phyloP scores from a whole-genome alignment of 1,140 invertebrate species.

The Listronotus bonariensis region DNA sequence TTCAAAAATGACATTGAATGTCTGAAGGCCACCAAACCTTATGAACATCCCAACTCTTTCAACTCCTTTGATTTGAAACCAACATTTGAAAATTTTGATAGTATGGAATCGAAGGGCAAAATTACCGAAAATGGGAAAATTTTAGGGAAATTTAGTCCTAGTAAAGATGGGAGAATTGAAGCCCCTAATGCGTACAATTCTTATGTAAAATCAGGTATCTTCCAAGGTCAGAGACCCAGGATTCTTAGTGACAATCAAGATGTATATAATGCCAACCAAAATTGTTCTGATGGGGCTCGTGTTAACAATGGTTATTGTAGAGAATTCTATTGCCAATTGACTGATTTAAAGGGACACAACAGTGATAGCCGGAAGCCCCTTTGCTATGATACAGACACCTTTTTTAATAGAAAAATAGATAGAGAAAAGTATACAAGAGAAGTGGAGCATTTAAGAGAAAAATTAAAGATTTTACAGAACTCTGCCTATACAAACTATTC shows the following conservation, averaged over 20 bases:
- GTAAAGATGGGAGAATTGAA: slow-evolving; percentile 1
- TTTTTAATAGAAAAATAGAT: slow-evolving; percentile 48
- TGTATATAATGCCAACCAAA: slow-evolving; percentile 22
- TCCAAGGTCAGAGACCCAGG: slow-evolving; percentile 3
- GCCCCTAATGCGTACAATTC: background rate
- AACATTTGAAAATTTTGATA: slow-evolving; percentile 33
- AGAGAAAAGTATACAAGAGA: slow-evolving; percentile 47
- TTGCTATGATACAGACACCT: slow-evolving; percentile 50
- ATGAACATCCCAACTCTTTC: slow-evolving; percentile 37
- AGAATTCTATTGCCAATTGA: slow-evolving; percentile 33
- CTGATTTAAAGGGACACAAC: slow-evolving; percentile 34
- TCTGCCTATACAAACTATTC: slow-evolving; percentile 18
- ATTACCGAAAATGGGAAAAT: slow-evolving; percentile 12
- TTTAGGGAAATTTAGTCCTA: slow-evolving; percentile 7
- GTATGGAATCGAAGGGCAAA: slow-evolving; percentile 29
- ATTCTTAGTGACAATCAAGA: slow-evolving; percentile 33
- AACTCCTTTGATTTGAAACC: slow-evolving; percentile 41
- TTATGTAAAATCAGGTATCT: slow-evolving; percentile 24
- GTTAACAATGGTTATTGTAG: slow-evolving; percentile 9
- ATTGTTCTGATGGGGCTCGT: slow-evolving; percentile 8
- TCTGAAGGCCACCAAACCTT: slow-evolving; percentile 37
- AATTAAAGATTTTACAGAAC: slow-evolving; percentile 39
- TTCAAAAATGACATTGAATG: slow-evolving; percentile 43
- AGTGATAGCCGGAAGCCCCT: slow-evolving; percentile 24
- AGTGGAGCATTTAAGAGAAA: slow-evolving; percentile 46